Conservation (phyloP, 2,113 vertebrate genomes). For the Phaethornis superciliosus region DNA sequence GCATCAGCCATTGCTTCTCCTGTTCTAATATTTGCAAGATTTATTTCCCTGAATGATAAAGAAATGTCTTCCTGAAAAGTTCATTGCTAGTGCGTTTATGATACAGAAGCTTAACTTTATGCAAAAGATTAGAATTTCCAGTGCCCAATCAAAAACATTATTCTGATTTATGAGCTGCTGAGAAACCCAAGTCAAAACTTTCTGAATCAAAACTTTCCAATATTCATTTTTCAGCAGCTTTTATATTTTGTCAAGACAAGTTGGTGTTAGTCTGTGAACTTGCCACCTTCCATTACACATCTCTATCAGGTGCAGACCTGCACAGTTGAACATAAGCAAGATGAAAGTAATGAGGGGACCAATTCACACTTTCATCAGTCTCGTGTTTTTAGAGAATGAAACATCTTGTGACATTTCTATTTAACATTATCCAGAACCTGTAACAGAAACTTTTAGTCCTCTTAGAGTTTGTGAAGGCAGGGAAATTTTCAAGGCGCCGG, state of each 20-base stretch:
- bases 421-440: not conserved
- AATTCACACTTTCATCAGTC: not conserved
- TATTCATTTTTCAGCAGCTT: not conserved
- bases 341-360: not conserved
- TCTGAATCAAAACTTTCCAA: not conserved
- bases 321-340: accelerated
- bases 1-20: not conserved
- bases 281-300: not conserved
- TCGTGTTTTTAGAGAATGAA: not conserved
- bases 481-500: not conserved
- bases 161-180: not conserved
- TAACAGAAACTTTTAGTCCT: not conserved
- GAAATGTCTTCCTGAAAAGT: not conserved
- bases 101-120: not conserved
- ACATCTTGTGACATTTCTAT: not conserved
- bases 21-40: not conserved
- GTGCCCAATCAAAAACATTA: not conserved
- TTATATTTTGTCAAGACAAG: not conserved
- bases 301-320: not conserved
- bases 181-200: not conserved
- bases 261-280: not conserved
- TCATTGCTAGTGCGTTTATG: not conserved
- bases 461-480: not conserved
- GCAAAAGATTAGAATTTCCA: not conserved
- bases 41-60: constrained; percentile 21